These are phyloP conservation scores for Diorhabda sublineata DNA, from an alignment of 1,140 invertebrate species.

Conservation along the genomic window DNA sequence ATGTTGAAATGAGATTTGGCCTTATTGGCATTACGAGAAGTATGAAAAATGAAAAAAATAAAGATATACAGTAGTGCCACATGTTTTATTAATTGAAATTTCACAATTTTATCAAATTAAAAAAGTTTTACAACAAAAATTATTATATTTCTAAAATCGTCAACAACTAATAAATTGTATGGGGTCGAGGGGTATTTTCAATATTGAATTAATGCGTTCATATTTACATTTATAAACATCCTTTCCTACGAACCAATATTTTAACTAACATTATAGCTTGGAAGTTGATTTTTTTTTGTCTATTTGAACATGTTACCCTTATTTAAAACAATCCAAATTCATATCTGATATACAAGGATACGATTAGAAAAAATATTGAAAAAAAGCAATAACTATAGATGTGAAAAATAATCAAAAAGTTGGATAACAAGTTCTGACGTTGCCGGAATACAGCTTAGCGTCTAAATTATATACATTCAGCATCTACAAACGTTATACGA, in stretches of 20 bases:
- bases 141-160: conserved; percentile 6
- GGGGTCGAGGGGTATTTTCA: background rate
- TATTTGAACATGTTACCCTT: conserved; percentile 10
- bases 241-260: conserved; percentile 6
- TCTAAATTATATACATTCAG: too few species aligned
- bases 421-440: background rate
- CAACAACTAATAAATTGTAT: background rate
- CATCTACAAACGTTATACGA: too few species aligned
- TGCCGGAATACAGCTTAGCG: too few species aligned
- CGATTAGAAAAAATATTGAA: background rate
- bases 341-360: background rate
- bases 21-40: too few species aligned
- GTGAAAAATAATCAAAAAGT: background rate
- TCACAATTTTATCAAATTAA: conserved; percentile 20
- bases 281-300: background rate
- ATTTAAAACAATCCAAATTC: conserved; percentile 1
- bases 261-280: conserved; percentile 4
- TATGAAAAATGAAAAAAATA: background rate
- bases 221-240: conserved; percentile 20
- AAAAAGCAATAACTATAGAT: background rate
- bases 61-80: conserved; percentile 10
- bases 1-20: background rate
- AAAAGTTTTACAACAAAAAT: conserved; percentile 8
- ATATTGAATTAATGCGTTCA: conserved; percentile 4
- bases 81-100: conserved; percentile 19